Percentiles rank a stretch among this genome's conserved stretches.
These are phyloP conservation scores for Chelon auratus DNA, from an alignment of 2,797 vertebrate genomes.

Conservation along the genomic window DNA sequence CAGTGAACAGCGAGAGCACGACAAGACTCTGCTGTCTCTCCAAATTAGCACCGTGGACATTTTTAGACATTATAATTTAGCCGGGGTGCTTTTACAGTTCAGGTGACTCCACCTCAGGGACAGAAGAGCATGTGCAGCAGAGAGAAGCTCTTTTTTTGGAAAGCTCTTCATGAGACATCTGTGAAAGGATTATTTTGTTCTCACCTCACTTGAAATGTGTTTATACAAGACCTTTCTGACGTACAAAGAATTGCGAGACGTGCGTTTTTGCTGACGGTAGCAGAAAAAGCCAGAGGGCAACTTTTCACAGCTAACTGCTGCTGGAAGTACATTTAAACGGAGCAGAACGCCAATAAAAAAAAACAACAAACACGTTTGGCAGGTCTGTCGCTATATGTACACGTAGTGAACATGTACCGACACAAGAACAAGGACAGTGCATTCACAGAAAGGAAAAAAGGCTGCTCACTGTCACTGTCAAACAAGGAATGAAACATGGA, in stretches of 20 bases:
- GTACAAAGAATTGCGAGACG: no score
- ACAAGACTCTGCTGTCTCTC: not conserved
- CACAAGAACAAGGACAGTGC: not conserved
- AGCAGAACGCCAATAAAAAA: not conserved
- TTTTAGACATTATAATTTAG: conserved; percentile 4
- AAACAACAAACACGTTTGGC: conserved; percentile 5
- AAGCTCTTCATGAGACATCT: no score
- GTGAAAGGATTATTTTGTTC: no score
- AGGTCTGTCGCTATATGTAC: not conserved
- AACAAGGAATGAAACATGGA: not conserved
- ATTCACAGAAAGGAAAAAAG: no score
- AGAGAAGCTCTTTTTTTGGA: no score
- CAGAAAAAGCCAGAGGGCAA: not conserved
- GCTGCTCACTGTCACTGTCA: not conserved
- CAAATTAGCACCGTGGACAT: not conserved
- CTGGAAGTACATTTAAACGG: accelerated
- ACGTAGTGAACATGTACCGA: not conserved
- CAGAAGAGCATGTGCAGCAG: no score
- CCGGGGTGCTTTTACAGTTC: not conserved
- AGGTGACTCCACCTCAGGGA: not conserved
- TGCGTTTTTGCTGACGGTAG: no score
- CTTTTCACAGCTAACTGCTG: not conserved
- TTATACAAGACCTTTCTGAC: no score
- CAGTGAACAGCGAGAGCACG: no score
- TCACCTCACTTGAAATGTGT: no score